phyloP scores from a whole-genome alignment of 1,140 invertebrate species.

The Metaphire vulgaris region DNA sequence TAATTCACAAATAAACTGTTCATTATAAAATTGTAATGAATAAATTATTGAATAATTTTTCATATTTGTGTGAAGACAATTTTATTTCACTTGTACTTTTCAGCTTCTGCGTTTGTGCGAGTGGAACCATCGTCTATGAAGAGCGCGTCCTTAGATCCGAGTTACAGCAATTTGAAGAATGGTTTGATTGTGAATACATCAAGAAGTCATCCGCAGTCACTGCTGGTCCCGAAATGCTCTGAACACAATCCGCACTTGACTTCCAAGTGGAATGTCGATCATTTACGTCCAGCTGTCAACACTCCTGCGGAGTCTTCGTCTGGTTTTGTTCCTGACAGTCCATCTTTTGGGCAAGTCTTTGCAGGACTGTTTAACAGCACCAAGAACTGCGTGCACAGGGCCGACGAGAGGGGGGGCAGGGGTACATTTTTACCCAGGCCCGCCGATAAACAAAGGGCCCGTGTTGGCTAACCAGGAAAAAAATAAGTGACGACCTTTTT shows the following conservation, averaged over 20 bases:
- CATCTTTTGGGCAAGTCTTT: neutral
- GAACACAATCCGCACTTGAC: neutral
- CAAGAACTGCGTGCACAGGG: too few species aligned
- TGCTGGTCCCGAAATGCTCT: neutral
- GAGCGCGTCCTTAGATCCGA: neutral
- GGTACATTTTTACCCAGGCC: too few species aligned
- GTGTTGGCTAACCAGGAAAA: too few species aligned
- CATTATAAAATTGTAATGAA: too few species aligned
- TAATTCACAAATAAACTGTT: too few species aligned
- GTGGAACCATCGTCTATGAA: neutral
- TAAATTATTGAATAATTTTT: too few species aligned
- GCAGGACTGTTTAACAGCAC: too few species aligned
- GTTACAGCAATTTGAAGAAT: neutral
- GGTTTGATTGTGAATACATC: neutral
- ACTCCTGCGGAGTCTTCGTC: neutral
- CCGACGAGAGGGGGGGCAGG: too few species aligned
- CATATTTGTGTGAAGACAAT: too few species aligned
- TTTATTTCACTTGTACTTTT: neutral
- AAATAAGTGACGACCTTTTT: too few species aligned
- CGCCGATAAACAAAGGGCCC: too few species aligned
- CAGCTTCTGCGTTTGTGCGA: neutral
- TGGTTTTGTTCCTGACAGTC: neutral
- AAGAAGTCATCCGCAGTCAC: neutral
- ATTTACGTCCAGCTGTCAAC: neutral
- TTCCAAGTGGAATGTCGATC: neutral